Conservation (phyloP, 2,797 vertebrate species). For the Silurus aristotelis region DNA sequence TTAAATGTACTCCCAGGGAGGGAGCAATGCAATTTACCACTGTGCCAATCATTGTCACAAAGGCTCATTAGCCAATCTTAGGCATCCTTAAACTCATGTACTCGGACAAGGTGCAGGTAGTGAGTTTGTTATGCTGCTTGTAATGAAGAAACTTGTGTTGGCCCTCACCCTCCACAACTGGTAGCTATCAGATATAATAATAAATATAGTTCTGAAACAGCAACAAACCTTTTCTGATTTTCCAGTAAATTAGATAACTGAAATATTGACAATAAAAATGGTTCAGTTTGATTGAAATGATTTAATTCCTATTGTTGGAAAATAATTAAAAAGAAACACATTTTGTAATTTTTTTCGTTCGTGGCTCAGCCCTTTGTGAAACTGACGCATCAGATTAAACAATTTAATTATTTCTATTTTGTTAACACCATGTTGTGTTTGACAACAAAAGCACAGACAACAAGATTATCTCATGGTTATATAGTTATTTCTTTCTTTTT, state of each 20-base stretch:
- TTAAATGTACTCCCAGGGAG: background rate
- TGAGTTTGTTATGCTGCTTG: background rate
- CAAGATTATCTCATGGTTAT: background rate
- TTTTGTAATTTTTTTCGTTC: background rate
- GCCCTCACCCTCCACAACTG: background rate
- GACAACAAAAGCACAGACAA: background rate
- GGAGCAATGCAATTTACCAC: background rate
- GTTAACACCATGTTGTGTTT: background rate
- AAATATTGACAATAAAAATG: too few species aligned
- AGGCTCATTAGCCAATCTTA: background rate
- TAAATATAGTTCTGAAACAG: background rate
- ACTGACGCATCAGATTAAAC: background rate
- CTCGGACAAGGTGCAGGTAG: background rate
- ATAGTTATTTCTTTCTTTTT: too few species aligned
- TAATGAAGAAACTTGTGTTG: background rate
- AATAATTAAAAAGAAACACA: too few species aligned
- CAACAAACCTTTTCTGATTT: background rate
- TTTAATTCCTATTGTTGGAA: too few species aligned
- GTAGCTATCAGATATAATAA: background rate
- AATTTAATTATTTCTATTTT: background rate
- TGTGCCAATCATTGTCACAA: background rate
- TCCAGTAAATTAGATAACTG: background rate
- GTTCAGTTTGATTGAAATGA: too few species aligned
- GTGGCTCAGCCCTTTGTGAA: background rate
- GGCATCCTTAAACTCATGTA: background rate